Evolutionary conservation across 2,888 invertebrate species (phyloP), one percentile per base, ranked within the genome.

Genomic region (Hirtodrosophila cameraria): DNA sequence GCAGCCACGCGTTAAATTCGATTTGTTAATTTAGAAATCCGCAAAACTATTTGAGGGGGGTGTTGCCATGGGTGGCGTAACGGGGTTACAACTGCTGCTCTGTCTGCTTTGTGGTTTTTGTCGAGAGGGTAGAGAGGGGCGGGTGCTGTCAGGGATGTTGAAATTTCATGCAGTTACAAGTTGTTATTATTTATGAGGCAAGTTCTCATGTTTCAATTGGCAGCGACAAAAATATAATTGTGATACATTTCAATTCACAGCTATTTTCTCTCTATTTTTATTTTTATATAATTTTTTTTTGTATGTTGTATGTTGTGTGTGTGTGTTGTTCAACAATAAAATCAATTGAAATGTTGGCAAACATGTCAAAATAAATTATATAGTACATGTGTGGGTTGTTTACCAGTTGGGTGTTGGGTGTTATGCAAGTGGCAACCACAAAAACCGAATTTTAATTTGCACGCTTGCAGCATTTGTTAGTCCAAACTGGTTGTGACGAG

Each of bases 291-390:
- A n/a, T n/a, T n/a, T n/a, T n/a, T n/a, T n/a, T n/a, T n/a, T n/a
- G n/a, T n/a, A n/a, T n/a, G n/a, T n/a, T n/a, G n/a, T n/a, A n/a
- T n/a, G n/a, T n/a, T n/a, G n/a, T n/a, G n/a, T n/a, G n/a, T n/a
- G n/a, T n/a, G n/a, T n/a, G n/a, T 31, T 42, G 27, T 25, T 57
- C 62, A 72, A 89, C 89, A 89, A 90, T 88, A 68, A 83, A 89
- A 87, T 87, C 90, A 90, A 90, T 89, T 88, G 87, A 89, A 89
- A 89, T 90, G 90, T 90, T 90, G 86, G 88, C 84, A 89, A 90
- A 90, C 90, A 90, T 90, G 90, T 89, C 90, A 90, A 87, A 87
- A 84, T 87, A 88, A 89, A 90, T 90, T 90, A 89, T 86, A 87
- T 53, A 62, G 67, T 63, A 61, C 67, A 62, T 52, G 38, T 58